Conservation (phyloP, 1,140 invertebrate species). For the Panagrolaimus sp. region DNA sequence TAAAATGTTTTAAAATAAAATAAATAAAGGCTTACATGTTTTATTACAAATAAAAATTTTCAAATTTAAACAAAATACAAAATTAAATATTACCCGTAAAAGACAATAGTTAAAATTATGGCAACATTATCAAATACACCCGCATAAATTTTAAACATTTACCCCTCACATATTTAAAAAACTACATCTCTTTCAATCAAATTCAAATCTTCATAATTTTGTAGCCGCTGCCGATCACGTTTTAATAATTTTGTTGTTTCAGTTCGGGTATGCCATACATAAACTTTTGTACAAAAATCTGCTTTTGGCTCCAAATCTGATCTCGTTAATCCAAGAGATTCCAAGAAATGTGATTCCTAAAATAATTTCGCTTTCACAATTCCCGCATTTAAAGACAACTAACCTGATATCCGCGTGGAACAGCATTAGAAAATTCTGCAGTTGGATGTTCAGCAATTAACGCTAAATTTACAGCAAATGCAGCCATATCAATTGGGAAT, state of each 20-base stretch:
- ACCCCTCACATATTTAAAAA: background rate
- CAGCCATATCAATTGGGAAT: constrained; percentile 58
- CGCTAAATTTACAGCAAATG: constrained; percentile 54
- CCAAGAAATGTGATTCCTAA: constrained; percentile 52
- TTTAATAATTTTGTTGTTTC: constrained; percentile 38
- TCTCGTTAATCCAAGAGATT: constrained; percentile 26
- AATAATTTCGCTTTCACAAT: background rate
- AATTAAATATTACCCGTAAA: too few species aligned
- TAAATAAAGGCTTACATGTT: too few species aligned
- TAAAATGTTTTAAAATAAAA: too few species aligned
- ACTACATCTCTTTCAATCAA: constrained; percentile 21
- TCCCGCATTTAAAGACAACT: background rate
- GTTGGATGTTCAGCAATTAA: constrained; percentile 38
- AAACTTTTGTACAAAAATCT: constrained; percentile 52
- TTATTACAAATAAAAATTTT: too few species aligned
- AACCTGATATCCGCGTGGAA: constrained; percentile 54
- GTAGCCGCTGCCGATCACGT: constrained; percentile 21
- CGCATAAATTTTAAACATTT: too few species aligned
- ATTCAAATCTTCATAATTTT: constrained; percentile 7
- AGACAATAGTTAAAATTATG: too few species aligned
- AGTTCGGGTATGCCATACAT: constrained; percentile 54
- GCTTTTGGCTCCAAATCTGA: constrained; percentile 52
- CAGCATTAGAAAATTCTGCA: constrained; percentile 45
- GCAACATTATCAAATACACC: too few species aligned
- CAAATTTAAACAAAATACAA: too few species aligned